Conservation (phyloP, 1,140 invertebrate genomes). For the Antheraea pernyi region DNA sequence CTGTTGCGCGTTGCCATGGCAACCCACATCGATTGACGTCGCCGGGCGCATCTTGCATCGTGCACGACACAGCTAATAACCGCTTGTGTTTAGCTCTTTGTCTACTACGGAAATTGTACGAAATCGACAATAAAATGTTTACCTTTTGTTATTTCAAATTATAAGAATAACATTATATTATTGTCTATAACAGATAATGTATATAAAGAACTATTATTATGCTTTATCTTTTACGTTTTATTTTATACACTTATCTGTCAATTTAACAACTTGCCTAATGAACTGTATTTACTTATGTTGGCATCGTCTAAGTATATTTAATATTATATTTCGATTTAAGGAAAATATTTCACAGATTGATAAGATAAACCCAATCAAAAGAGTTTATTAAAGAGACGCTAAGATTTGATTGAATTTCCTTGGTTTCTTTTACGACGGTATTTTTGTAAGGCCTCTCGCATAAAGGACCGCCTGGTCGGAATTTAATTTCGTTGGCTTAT, state of each 20-base stretch:
- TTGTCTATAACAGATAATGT: not conserved
- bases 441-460: slow-evolving; percentile 15
- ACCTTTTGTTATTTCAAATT: too few species aligned
- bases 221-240: too few species aligned
- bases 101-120: not conserved
- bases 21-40: slow-evolving; percentile 63
- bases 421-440: slow-evolving; percentile 14
- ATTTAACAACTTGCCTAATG: too few species aligned
- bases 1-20: slow-evolving; percentile 56
- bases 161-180: too few species aligned
- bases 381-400: slow-evolving; percentile 15
- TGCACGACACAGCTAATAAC: slow-evolving; percentile 62
- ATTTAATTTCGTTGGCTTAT: slow-evolving; percentile 32
- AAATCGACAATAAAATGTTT: not conserved
- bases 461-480: slow-evolving; percentile 20
- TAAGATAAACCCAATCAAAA: slow-evolving; percentile 17
- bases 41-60: slow-evolving; percentile 62
- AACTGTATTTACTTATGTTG: not conserved
- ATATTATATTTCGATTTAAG: not conserved
- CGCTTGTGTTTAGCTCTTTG: not conserved
- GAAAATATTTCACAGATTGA: not conserved
- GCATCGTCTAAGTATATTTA: not conserved
- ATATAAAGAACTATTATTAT: not conserved
- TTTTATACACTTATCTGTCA: too few species aligned
- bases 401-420: slow-evolving; percentile 21